Percentiles rank a stretch among this genome's conserved stretches.
phyloP scores from a whole-genome alignment of 2,797 vertebrate genomes.

The Vipera latastei region DNA sequence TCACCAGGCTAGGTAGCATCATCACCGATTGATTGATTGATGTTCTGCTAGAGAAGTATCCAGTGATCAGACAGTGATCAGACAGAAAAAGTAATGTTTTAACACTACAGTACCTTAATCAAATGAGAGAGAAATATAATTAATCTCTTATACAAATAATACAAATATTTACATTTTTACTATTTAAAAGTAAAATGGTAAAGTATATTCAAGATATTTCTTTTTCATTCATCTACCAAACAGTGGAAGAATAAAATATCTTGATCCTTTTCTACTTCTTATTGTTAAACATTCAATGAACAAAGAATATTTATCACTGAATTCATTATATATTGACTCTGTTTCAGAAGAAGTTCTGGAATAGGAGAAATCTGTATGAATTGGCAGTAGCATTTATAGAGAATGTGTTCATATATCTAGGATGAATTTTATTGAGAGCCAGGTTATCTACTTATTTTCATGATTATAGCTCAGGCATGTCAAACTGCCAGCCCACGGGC shows the following conservation, averaged over 20 bases:
- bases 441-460: background rate
- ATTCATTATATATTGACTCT: background rate
- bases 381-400: background rate
- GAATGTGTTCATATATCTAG: accelerated
- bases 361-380: background rate
- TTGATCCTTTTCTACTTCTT: background rate
- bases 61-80: no score
- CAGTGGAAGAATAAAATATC: background rate
- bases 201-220: no score
- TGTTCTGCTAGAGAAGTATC: no score
- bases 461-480: background rate
- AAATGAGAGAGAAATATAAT: no score
- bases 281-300: background rate
- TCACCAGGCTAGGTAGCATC: no score
- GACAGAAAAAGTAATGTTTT: no score
- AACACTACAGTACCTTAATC: no score
- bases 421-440: background rate
- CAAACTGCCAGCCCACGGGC: no score
- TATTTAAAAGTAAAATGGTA: no score
- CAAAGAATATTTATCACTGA: background rate
- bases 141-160: no score
- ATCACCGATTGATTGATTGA: no score
- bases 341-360: background rate
- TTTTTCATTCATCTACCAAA: background rate
- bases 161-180: no score